Evolutionary conservation across 2,888 invertebrate genomes (phyloP).

Genomic region (Germaria angustata): DNA sequence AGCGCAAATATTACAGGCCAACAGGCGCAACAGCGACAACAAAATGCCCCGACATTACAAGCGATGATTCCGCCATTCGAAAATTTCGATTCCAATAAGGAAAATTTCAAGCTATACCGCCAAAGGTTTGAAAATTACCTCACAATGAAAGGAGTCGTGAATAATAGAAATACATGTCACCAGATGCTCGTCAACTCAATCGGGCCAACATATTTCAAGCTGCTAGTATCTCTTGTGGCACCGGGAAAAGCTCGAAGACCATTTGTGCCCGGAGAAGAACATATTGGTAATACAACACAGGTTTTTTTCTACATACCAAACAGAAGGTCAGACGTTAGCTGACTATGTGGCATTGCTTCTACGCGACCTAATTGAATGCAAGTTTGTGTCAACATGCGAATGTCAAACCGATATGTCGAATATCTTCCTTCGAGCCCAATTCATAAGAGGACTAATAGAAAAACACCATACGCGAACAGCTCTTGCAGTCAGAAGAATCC

Average conservation of each 20-base stretch:
- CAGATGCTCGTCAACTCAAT: constrained; percentile 36
- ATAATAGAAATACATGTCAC: constrained; percentile 18
- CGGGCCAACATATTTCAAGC: constrained; percentile 32
- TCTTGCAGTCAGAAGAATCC: not conserved
- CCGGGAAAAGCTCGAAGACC: constrained; percentile 16
- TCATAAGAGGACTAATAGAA: not conserved
- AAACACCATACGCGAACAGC: not conserved
- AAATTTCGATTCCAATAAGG: constrained; percentile 35
- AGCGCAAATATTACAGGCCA: too few species aligned
- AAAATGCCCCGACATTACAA: constrained; percentile 14
- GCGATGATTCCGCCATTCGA: constrained; percentile 17
- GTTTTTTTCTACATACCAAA: constrained; percentile 35
- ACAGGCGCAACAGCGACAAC: too few species aligned
- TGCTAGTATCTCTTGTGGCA: constrained; percentile 1
- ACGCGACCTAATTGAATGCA: constrained; percentile 25
- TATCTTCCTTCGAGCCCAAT: not conserved
- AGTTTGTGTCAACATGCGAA: not conserved
- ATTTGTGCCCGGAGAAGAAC: constrained; percentile 2
- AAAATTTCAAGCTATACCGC: constrained; percentile 43
- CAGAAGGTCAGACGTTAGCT: constrained; percentile 21
- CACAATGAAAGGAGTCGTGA: constrained; percentile 15
- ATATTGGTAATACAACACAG: constrained; percentile 13
- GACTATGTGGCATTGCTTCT: constrained; percentile 38
- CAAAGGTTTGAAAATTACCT: constrained; percentile 56
- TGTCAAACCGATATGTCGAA: not conserved